Conservation (phyloP, 2,888 invertebrate species). For the Caradrina kadenii region DNA sequence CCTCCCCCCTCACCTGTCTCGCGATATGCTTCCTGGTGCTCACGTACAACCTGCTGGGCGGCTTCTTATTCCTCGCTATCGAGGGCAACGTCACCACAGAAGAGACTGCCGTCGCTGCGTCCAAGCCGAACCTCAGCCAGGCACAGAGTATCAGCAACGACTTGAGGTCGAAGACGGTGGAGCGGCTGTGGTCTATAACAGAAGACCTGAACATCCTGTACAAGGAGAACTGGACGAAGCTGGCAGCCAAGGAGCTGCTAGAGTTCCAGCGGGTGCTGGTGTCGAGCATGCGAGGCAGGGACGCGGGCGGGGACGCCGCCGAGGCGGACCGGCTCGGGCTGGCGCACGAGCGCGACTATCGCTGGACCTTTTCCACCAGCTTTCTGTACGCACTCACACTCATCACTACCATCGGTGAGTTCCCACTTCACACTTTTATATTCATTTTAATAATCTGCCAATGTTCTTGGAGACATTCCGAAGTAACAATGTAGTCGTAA, state of each 20-base stretch:
- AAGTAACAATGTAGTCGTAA: too few species aligned
- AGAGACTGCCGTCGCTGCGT: conserved; percentile 92
- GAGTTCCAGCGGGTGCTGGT: conserved; percentile 94
- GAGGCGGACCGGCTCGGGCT: conserved; percentile 63
- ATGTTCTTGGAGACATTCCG: too few species aligned
- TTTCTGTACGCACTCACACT: conserved; percentile 98
- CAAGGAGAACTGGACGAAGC: conserved; percentile 97
- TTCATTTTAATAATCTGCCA: too few species aligned
- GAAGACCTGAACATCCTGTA: conserved; percentile 97
- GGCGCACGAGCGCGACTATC: conserved; percentile 88
- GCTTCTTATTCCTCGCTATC: conserved; percentile 96
- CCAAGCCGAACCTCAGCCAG: conserved; percentile 91
- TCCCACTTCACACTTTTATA: not conserved
- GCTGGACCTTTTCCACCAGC: conserved; percentile 98
- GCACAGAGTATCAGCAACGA: conserved; percentile 88
- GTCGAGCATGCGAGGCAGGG: conserved; percentile 78
- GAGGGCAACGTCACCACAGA: conserved; percentile 92
- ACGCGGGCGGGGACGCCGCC: conserved; percentile 40
- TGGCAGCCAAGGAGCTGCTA: conserved; percentile 96
- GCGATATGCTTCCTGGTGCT: conserved; percentile 96
- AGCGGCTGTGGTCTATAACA: conserved; percentile 96
- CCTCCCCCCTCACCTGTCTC: conserved; percentile 94
- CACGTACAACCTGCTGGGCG: conserved; percentile 97
- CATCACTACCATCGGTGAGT: conserved; percentile 98
- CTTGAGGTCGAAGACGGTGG: conserved; percentile 93